A percentile compares a stretch with the other conserved stretches of the same genome.
phyloP scores from a whole-genome alignment of 2,113 vertebrate genomes.

The Trichechus manatus region DNA sequence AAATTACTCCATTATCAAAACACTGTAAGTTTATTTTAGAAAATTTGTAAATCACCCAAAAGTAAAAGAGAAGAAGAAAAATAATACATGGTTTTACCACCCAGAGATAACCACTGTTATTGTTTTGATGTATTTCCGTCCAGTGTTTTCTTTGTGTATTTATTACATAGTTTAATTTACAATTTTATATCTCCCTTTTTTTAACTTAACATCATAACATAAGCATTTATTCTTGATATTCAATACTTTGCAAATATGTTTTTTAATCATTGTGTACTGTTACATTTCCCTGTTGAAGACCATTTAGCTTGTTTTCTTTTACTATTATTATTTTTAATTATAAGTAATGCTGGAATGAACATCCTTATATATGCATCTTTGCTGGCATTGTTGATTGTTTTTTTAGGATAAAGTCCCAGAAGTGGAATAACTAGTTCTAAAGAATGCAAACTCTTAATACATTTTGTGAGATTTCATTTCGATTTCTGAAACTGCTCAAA shows the following conservation, averaged over 20 bases:
- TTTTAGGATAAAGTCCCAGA: not conserved
- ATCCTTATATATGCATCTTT: not conserved
- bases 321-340: not conserved
- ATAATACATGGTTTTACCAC: not conserved
- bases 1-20: conserved; percentile 10
- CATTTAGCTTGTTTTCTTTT: not conserved
- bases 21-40: not conserved
- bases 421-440: conserved; percentile 42
- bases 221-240: not conserved
- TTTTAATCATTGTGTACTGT: not conserved
- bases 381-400: not conserved
- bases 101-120: not conserved
- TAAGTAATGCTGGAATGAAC: not conserved
- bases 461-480: conserved; percentile 71
- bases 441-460: conserved; percentile 25
- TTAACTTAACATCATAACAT: not conserved
- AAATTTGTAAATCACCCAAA: conserved; percentile 5
- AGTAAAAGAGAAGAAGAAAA: conserved; percentile 4
- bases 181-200: not conserved
- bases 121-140: not conserved
- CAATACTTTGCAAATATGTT: not conserved
- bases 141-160: not conserved
- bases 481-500: conserved; percentile 59
- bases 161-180: not conserved
- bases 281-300: not conserved